Evolutionary conservation across 2,113 vertebrate species (phyloP).

Genomic region (Formicarius rufipectus): DNA sequence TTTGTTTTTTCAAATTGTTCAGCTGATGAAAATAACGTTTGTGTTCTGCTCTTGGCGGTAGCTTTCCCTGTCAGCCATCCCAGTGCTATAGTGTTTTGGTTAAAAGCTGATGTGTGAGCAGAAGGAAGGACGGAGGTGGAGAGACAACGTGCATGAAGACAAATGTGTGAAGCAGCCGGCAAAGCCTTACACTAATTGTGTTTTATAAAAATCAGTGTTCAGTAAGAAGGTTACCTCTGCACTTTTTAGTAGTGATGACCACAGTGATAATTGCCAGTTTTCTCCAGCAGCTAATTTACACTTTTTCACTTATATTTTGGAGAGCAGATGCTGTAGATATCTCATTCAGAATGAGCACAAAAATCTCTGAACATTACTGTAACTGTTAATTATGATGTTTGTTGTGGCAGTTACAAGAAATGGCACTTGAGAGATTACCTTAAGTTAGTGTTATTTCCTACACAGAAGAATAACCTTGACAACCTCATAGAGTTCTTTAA

Average conservation of each 20-base stretch:
- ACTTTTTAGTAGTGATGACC: not conserved
- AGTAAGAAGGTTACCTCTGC: not conserved
- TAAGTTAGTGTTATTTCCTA: not conserved
- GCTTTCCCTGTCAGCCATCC: not conserved
- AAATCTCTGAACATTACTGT: not conserved
- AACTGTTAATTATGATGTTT: not conserved
- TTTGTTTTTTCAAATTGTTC: not conserved
- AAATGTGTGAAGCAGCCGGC: not conserved
- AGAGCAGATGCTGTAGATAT: not conserved
- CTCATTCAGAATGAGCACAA: not conserved
- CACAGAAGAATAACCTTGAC: not conserved
- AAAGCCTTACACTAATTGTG: not conserved
- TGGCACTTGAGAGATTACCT: not conserved
- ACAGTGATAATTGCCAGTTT: not conserved
- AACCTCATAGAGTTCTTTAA: not conserved
- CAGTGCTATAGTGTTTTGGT: not conserved
- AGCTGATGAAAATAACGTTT: not conserved
- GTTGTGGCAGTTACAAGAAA: not conserved
- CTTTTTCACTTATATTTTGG: not conserved
- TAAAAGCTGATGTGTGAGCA: not conserved
- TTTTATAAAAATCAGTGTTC: not conserved
- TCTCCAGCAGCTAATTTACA: not conserved
- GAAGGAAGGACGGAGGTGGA: fast-evolving
- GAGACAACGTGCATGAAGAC: not conserved
- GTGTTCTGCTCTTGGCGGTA: not conserved